Base-by-base conservation (phyloP, 2,797 vertebrate genomes). In the Sebastiscus tertius region DNA sequence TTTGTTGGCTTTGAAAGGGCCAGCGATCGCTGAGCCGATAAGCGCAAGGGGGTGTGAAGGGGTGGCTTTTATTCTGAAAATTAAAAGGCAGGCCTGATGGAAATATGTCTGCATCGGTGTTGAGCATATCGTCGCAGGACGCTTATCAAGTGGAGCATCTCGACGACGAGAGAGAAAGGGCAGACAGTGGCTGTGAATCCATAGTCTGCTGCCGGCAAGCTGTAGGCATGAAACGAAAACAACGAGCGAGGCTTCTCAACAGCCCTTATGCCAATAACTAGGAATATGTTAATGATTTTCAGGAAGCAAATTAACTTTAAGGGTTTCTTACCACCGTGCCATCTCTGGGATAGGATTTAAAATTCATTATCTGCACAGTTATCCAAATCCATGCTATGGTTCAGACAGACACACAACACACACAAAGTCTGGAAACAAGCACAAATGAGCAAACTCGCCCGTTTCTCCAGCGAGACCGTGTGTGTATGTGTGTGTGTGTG, bases 1-100 rank as follows among this genome's bases (percentile, higher is more conserved):
- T 96, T 96, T 97, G 96, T 97, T 97, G 96, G 95, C 96, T 97
- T 96, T 98, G 83, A 97, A 98, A 97, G 96, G 96, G 87, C 95
- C 95, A 89, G 93, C 67, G 97, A 98, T 97, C 62, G 88, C 72
- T 84, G 90, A 85, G 91, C 88, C 94, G 97, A 98, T 98, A 97
- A 97, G 95, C 87, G 86, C 87, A 66, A 73, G 72, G 93, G 46
- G 95, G 90, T 89, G 92, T 94, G 95, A 76, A 85, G 91, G 87
- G 87, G 56, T 81, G 95, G 93, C 92, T 88, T 94, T 93, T 90
- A 92, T 92, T 95, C 92, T 89, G 95, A 97, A 97, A 98, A 97
- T 97, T 96, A 97, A 97, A 96, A 94, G 87, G 81, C 89, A 93
- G 93, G 90, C 94, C 96, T 96, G 96, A 93, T 96, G 95, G 96